Evolutionary conservation across 2,797 vertebrate species (phyloP), one percentile per base, ranked within the genome.

Genomic region (Trachops cirrhosus): DNA sequence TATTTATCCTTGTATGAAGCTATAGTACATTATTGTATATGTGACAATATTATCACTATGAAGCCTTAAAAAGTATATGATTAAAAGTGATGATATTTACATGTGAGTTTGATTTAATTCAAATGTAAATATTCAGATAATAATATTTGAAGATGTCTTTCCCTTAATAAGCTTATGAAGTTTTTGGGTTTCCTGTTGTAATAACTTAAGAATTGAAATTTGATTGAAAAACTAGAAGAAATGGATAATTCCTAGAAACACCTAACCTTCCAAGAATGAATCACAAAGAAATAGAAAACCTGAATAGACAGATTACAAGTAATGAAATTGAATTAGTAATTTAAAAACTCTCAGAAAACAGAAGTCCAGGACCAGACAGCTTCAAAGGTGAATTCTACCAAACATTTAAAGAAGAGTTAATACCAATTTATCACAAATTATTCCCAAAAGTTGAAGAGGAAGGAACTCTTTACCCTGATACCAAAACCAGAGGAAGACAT

Each of bases 31-130:
- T 32, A 41, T 77, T 78, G 54, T 29, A 34, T 74, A 19, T 84
- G n/a, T 79, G 48, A 83, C 86, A 86, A 64, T 26, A 50, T 64
- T 67, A 67, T 11, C 34, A 37, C 19, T 68, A 44, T 57, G 21
- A 91, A 41, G 44, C 44, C 34, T 59, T 50, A 64, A 80, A 73
- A 52, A 50, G 86, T 86, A 16, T 59, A 32, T 93, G 68, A 79
- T 86, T 54, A 59, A 83, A 83, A 77, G 16, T 74, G 70, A 50
- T 90, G 70, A 67, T 80, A 71, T 78, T 93, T 91, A 54, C 11
- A 74, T 62, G 22, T 1, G 73, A 68, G 39, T 89, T 94, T 88
- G 46, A 59, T 86, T 89, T 73, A 96, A 89, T 74, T 94, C 68
- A 57, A 74, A 77, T 54, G 57, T 73, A 46, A 84, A 24, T 93